These are phyloP conservation scores for Drosophila punjabiensis DNA, from an alignment of 1,140 invertebrate genomes.

Conservation along the genomic window DNA sequence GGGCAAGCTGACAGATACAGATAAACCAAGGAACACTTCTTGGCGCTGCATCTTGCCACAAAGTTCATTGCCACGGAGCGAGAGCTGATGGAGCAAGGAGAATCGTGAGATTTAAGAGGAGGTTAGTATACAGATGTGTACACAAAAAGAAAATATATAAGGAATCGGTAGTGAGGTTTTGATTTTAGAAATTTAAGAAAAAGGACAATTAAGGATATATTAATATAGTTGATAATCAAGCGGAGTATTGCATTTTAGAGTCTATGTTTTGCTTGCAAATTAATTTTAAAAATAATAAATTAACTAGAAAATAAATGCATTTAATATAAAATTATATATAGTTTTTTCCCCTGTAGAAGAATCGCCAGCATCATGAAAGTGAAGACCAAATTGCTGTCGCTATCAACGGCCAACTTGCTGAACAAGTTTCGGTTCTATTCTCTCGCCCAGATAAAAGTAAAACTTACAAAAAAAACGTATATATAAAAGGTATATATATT, in stretches of 20 bases:
- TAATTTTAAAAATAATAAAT: too few species aligned
- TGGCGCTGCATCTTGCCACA: conserved; percentile 38
- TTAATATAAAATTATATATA: background rate
- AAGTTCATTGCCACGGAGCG: conserved; percentile 67
- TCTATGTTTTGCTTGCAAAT: background rate
- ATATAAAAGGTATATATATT: background rate
- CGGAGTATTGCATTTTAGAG: background rate
- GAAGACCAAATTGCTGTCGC: conserved; percentile 63
- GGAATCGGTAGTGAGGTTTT: background rate
- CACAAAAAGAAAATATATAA: background rate
- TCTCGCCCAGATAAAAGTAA: conserved; percentile 34
- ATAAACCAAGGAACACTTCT: conserved; percentile 46
- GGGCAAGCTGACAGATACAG: conserved; percentile 53
- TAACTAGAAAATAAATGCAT: too few species aligned
- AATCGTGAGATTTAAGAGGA: background rate
- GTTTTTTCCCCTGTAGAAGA: background rate
- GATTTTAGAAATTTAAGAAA: background rate
- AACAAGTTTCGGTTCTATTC: conserved; percentile 51
- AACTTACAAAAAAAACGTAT: conserved; percentile 11
- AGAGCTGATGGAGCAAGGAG: conserved; percentile 1
- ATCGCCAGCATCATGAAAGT: conserved; percentile 54
- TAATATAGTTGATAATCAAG: background rate
- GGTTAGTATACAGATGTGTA: background rate
- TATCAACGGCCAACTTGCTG: conserved; percentile 43
- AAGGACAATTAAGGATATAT: background rate